A percentile compares a stretch with the other conserved stretches of the same genome.
Evolutionary conservation across 2,888 invertebrate genomes (phyloP).

Genomic region (Rhagonycha lutea): DNA sequence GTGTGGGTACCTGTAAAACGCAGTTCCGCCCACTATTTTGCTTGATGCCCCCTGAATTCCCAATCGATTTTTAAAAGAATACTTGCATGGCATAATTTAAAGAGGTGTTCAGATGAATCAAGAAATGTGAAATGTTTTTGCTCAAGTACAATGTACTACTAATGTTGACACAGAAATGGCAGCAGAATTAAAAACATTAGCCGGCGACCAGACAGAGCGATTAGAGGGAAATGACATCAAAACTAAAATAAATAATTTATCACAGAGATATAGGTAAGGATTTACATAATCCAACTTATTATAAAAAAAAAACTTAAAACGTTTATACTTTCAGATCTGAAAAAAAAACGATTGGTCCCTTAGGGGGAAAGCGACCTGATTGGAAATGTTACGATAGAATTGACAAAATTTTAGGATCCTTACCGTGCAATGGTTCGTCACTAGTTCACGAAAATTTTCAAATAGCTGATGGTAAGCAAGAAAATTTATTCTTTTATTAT

Average conservation of each 20-base stretch:
- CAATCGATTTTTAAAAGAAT: too few species aligned
- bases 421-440: not conserved
- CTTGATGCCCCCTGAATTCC: too few species aligned
- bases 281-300: not conserved
- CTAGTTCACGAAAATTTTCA: not conserved
- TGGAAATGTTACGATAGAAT: slow-evolving; percentile 1
- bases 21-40: too few species aligned
- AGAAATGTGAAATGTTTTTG: too few species aligned
- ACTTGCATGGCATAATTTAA: too few species aligned
- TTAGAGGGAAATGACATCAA: not conserved
- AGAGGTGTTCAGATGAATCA: too few species aligned
- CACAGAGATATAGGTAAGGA: not conserved
- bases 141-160: too few species aligned
- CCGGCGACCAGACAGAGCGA: too few species aligned
- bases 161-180: not conserved
- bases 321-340: not conserved
- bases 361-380: not conserved
- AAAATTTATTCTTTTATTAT: not conserved
- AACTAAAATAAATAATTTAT: not conserved
- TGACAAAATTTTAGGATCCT: not conserved
- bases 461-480: not conserved
- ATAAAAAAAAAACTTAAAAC: not conserved
- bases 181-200: not conserved
- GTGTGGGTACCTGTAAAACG: too few species aligned
- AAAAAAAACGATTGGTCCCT: slow-evolving; percentile 4